These are phyloP conservation scores for Apamea crenata DNA, from an alignment of 2,888 invertebrate species.

Conservation along the genomic window DNA sequence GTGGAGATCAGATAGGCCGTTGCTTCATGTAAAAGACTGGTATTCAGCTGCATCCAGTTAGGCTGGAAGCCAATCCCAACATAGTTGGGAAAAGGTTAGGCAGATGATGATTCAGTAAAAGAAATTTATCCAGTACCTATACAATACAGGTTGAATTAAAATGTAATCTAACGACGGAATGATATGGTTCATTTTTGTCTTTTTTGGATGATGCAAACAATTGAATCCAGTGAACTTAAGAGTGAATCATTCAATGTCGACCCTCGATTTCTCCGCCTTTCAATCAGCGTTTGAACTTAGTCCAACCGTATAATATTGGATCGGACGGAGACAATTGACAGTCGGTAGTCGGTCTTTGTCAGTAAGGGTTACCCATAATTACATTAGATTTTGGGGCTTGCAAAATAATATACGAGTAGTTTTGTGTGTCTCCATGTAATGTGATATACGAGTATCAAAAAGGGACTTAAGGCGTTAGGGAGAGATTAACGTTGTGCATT, in stretches of 20 bases:
- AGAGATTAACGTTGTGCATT: no score
- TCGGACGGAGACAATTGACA: conserved; percentile 2
- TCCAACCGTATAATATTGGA: not conserved
- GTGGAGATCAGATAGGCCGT: no score
- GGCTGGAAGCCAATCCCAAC: no score
- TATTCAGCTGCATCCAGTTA: no score
- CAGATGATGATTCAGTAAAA: no score
- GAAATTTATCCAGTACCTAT: not conserved
- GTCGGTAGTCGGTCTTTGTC: not conserved
- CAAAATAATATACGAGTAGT: conserved; percentile 1
- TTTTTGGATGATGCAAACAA: not conserved
- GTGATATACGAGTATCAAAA: no score
- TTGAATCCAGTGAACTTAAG: not conserved
- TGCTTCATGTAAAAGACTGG: no score
- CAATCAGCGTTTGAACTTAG: not conserved
- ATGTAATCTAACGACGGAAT: not conserved
- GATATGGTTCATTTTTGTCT: not conserved
- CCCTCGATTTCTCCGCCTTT: not conserved
- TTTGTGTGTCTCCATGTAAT: not conserved
- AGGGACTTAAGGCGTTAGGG: no score
- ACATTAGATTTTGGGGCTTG: conserved; percentile 4
- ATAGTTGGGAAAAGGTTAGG: no score
- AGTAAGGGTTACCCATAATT: not conserved
- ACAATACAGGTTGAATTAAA: not conserved
- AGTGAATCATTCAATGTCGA: not conserved